Evolutionary conservation across 2,797 vertebrate genomes (phyloP), one percentile per base, ranked within the genome.

Genomic region (Perodicticus potto): DNA sequence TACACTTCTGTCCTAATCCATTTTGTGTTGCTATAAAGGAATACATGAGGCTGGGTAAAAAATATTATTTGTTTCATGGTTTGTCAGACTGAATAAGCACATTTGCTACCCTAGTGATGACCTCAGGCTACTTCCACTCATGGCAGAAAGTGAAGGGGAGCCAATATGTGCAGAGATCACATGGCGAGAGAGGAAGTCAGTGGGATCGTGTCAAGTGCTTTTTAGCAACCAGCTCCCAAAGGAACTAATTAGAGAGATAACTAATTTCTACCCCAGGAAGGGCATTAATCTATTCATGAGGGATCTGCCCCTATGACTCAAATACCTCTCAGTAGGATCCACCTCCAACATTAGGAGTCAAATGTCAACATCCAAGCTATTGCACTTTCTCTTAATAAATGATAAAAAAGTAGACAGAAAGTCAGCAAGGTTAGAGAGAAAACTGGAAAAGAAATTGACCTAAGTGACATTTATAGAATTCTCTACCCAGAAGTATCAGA

Each of bases 381-480:
- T 34, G n/a, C 4, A 80, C n/a, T 7, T 19, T 67, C 7, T 67
- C 65, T 67, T 67, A 80, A 34, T 34, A 57, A 80, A 34, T 57
- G n/a, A 37, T 37, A 57, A 53, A 80, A 80, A 89, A 93, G 78
- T 57, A 77, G 63, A 87, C 37, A 94, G 27, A 96, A 93, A 55
- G 17, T 93, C 49, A 91, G 23, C 27, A 32, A 86, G 19, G 22
- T 76, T 84, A 63, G 11, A 89, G 61, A 89, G 61, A 89, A 92
- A 49, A 74, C 80, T 78, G 43, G 65, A 89, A 83, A 45, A 22
- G 65, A 87, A 95, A 95, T 40, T 82, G 29, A 89, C n/a, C 29
- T 45, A 77, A n/a, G 53, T 63, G 63, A 53, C 19, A 67, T 92
- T 87, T 94, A 87, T 70, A 80, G 59, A 87, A 63, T n/a, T 92